Conservation (phyloP, 2,797 vertebrate species). For the Sebastes trivittatus region DNA sequence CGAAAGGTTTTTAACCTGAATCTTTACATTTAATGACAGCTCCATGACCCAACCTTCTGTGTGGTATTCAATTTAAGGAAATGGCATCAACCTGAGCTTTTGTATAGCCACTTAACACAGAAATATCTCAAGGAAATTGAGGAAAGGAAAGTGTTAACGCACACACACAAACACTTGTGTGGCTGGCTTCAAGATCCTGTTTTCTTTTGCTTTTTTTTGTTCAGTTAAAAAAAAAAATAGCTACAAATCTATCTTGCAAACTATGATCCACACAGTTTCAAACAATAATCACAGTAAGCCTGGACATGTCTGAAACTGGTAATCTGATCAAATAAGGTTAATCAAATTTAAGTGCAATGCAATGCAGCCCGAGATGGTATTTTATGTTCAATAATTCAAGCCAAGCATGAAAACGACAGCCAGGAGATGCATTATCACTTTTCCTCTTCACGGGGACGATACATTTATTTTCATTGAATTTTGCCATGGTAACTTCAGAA, state of each 20-base stretch:
- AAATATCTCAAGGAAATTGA: background rate
- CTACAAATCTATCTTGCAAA: background rate
- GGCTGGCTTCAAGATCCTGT: background rate
- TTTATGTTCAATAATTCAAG: background rate
- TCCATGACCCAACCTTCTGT: background rate
- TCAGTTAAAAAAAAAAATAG: background rate
- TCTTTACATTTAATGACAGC: background rate
- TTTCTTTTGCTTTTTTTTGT: background rate
- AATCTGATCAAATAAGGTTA: background rate
- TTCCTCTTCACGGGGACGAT: background rate
- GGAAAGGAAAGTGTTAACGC: background rate
- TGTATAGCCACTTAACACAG: background rate
- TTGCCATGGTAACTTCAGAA: background rate
- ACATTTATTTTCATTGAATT: conserved; percentile 16
- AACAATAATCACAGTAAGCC: background rate
- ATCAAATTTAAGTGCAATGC: background rate
- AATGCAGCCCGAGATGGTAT: background rate
- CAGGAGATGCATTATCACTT: background rate
- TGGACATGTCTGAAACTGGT: background rate
- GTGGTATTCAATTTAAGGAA: background rate
- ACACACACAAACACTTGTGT: background rate
- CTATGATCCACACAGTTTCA: background rate
- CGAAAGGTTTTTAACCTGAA: background rate
- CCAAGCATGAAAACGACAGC: background rate
- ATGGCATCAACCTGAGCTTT: background rate